Percentiles rank a stretch among this genome's conserved stretches.
phyloP scores from a whole-genome alignment of 1,140 invertebrate species.

The Apis cerana region DNA sequence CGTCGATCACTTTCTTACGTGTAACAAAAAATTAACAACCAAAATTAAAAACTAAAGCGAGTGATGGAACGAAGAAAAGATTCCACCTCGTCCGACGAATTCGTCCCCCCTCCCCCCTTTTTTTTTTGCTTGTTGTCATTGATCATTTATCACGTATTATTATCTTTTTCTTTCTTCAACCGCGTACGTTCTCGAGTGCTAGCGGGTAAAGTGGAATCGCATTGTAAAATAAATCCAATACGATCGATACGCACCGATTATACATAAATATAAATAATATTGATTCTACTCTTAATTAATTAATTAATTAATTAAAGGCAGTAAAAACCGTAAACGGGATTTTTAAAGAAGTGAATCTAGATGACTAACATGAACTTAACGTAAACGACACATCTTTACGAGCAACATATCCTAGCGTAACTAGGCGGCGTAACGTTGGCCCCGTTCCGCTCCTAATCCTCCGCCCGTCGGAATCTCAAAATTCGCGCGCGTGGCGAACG shows the following conservation, averaged over 20 bases:
- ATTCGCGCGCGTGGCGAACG: conserved; percentile 14
- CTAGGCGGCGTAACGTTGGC: conserved; percentile 65
- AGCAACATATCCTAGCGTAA: conserved; percentile 80
- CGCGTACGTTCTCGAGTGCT: conserved; percentile 58
- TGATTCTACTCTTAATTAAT: conserved; percentile 49
- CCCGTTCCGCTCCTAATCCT: conserved; percentile 6
- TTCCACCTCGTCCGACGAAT: too few species aligned
- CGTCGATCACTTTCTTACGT: neutral
- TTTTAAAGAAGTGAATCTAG: conserved; percentile 73
- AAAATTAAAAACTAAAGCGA: too few species aligned
- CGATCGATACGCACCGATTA: conserved; percentile 71
- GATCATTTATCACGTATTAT: neutral
- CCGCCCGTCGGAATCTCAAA: neutral
- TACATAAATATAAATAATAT: conserved; percentile 68
- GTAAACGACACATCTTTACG: conserved; percentile 75
- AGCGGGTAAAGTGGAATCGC: conserved; percentile 50
- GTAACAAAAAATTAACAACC: too few species aligned
- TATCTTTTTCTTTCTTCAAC: neutral
- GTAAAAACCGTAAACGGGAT: conserved; percentile 66
- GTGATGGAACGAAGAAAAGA: too few species aligned
- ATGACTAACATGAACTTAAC: conserved; percentile 71
- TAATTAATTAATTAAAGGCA: conserved; percentile 63
- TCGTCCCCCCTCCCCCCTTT: too few species aligned
- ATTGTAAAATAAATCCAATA: conserved; percentile 73
- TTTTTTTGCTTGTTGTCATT: too few species aligned